These are phyloP conservation scores for Stenchaetothrips biformis DNA, from an alignment of 2,888 invertebrate genomes.

Conservation along the genomic window DNA sequence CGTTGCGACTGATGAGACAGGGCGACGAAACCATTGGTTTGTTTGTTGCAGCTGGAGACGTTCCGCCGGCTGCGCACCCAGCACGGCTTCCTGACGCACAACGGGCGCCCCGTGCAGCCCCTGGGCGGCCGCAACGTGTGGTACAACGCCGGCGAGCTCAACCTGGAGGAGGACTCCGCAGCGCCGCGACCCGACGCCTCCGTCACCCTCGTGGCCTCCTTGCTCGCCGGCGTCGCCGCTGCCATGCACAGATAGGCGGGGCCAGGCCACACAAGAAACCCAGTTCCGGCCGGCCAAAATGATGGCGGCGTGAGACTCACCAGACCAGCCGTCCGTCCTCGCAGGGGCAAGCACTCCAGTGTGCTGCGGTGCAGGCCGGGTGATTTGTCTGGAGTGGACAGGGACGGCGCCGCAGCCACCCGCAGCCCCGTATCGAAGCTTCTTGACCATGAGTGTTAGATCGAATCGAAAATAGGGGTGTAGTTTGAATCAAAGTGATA, in stretches of 20 bases:
- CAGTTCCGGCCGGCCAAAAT: too few species aligned
- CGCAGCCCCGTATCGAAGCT: too few species aligned
- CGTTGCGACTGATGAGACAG: too few species aligned
- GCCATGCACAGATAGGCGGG: too few species aligned
- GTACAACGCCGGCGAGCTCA: slow-evolving; percentile 49
- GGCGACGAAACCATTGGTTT: neutral
- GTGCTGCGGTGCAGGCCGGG: too few species aligned
- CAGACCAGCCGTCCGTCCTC: too few species aligned
- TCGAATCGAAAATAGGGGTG: neutral
- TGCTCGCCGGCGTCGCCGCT: neutral
- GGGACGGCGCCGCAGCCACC: too few species aligned
- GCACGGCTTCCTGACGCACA: slow-evolving; percentile 67
- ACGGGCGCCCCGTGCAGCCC: slow-evolving; percentile 77
- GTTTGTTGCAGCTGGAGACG: slow-evolving; percentile 58
- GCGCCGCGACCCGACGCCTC: neutral
- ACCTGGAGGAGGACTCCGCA: slow-evolving; percentile 1
- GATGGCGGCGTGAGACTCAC: too few species aligned
- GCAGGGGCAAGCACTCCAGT: too few species aligned
- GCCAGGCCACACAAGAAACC: too few species aligned
- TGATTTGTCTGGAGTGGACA: too few species aligned
- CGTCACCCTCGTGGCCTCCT: neutral
- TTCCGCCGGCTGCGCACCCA: slow-evolving; percentile 64
- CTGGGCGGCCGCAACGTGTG: slow-evolving; percentile 63
- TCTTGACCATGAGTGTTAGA: too few species aligned
- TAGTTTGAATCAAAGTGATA: neutral